Evolutionary conservation across 2,888 invertebrate species (phyloP), one percentile per base, ranked within the genome.

Genomic region (Cerastis leucographa): DNA sequence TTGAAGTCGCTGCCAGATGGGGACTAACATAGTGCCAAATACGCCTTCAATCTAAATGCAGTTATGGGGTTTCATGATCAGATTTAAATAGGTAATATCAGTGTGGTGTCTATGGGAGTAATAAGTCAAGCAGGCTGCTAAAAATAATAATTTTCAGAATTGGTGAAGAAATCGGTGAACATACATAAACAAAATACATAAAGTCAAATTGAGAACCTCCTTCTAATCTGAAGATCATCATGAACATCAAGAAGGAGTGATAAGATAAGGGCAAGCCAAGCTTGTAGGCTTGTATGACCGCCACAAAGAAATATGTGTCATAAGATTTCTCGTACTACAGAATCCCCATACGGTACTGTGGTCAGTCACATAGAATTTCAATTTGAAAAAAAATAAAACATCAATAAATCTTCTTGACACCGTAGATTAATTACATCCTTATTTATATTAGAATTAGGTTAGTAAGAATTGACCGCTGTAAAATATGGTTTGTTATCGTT

Each of bases 1-100:
- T 66, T 62, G 17, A 42, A 61, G 46, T 12, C 61, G 17, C 40
- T 12, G 44, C 29, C 40, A 65, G 46, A 71, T 78, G 59, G 64
- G 1, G 56, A 11, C 6, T 9, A 25, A 19, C 35, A 17, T 25
- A 9, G n/a, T 17, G 22, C 19, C 14, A 35, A 49, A 49, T 69
- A 19, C 0, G 22, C 35, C 51, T 19, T 67, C 17, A 46, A 54
- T 5, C n/a, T 49, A 12, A 64, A 56, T 59, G 29, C 0, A 11
- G 17, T 59, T 29, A 7, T 8, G 2, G 8, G 17, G 17, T 46
- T 17, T 46, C 46, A 17, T 46, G 17, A 46, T 46, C 46, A 46
- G 17, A 46, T 46, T 46, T 17, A 46, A 12, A 14, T 14, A 46
- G 14, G 14, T 46, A 35, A 35, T 35, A 35, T 35, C 35, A 35